These are phyloP conservation scores for Charanyca ferruginea DNA, from an alignment of 2,888 invertebrate species.

Conservation along the genomic window DNA sequence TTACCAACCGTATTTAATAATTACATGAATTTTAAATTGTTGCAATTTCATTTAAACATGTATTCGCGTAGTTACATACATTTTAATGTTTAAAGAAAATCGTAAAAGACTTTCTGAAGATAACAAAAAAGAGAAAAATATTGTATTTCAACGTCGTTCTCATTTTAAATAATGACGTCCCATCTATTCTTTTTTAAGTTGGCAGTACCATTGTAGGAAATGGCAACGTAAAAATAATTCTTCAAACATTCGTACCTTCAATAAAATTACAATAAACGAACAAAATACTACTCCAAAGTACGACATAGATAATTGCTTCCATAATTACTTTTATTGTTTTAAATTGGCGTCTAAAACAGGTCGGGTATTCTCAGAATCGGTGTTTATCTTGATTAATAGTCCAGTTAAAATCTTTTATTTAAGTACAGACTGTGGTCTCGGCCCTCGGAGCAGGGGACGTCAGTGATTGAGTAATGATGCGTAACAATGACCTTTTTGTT, in stretches of 20 bases:
- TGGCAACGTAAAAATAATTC: constrained; percentile 8
- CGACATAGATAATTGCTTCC: constrained; percentile 46
- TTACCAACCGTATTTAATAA: constrained; percentile 10
- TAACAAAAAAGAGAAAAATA: constrained; percentile 3
- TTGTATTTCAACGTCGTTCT: constrained; percentile 19
- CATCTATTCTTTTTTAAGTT: constrained; percentile 5
- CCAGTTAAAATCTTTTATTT: constrained; percentile 65
- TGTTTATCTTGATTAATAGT: constrained; percentile 65
- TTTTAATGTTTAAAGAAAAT: not conserved
- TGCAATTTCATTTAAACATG: constrained; percentile 3
- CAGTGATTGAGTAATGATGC: constrained; percentile 79
- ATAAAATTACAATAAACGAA: constrained; percentile 20
- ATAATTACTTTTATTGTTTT: constrained; percentile 64
- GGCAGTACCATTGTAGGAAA: constrained; percentile 17
- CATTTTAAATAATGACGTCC: constrained; percentile 31
- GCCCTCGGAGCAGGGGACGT: constrained; percentile 68
- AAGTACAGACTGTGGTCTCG: constrained; percentile 63
- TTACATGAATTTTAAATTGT: not conserved
- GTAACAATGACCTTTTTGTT: constrained; percentile 79
- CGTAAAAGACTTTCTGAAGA: not conserved
- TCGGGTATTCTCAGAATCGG: constrained; percentile 48
- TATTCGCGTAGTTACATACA: not conserved
- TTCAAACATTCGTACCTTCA: constrained; percentile 8
- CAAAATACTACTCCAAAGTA: constrained; percentile 39
- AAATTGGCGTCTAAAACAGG: constrained; percentile 60